Conservation (phyloP, 2,888 invertebrate species). For the Mythimna vitellina region DNA sequence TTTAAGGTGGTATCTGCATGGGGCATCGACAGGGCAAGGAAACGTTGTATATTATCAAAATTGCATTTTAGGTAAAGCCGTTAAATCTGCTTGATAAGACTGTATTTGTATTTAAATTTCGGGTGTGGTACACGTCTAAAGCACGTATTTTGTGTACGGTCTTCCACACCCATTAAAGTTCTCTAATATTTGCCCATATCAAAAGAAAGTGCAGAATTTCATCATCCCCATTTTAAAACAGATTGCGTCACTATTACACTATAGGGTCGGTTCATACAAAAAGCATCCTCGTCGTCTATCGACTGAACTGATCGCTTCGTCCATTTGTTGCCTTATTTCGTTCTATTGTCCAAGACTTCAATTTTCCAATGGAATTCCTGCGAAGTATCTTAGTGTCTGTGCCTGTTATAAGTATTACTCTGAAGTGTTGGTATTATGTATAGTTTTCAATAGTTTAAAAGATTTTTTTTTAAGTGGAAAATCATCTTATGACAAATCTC, state of each 20-base stretch:
- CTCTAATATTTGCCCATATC: background rate
- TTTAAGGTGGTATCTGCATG: no score
- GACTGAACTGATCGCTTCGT: conserved; percentile 39
- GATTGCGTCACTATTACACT: conserved; percentile 37
- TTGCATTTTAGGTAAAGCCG: no score
- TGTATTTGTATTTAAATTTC: no score
- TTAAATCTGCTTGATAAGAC: no score
- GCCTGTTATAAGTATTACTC: background rate
- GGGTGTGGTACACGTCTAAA: no score
- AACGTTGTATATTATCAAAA: no score
- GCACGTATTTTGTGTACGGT: no score
- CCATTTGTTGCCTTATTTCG: conserved; percentile 65
- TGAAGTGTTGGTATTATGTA: conserved; percentile 1
- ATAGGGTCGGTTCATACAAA: conserved; percentile 18
- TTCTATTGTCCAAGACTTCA: conserved; percentile 67
- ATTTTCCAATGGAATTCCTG: conserved; percentile 61
- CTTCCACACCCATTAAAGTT: no score
- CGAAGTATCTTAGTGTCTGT: conserved; percentile 25
- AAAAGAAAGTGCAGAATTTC: conserved; percentile 15
- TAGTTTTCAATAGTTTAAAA: no score
- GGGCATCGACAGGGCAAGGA: no score
- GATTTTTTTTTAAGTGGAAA: no score
- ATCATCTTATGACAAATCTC: no score
- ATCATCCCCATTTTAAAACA: conserved; percentile 10
- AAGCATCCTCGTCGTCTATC: conserved; percentile 34